Conservation (phyloP, 2,888 invertebrate genomes). For the Aelia acuminata region DNA sequence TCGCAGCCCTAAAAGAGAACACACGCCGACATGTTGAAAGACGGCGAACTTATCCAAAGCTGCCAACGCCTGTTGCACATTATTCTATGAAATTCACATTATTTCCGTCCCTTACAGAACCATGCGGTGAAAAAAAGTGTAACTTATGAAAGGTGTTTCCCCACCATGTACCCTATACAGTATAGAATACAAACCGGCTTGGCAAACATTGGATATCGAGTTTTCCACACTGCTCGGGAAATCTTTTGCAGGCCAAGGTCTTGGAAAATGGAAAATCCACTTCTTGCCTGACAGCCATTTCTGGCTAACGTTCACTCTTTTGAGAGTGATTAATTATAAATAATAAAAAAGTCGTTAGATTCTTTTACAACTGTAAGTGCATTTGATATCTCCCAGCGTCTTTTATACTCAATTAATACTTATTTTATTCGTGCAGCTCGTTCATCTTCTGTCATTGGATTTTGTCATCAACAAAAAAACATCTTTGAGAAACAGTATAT, state of each 20-base stretch:
- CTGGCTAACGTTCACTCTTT: not conserved
- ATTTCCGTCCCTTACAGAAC: not conserved
- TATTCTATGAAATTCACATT: slow-evolving; percentile 40
- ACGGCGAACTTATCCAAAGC: too few species aligned
- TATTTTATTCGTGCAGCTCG: too few species aligned
- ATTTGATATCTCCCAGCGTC: too few species aligned
- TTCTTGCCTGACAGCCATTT: not conserved
- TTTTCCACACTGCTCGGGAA: slow-evolving; percentile 4
- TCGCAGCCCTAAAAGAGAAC: too few species aligned
- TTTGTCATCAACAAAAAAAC: too few species aligned
- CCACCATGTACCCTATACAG: not conserved
- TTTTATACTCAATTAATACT: too few species aligned
- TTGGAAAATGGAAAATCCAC: not conserved
- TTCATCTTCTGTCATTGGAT: too few species aligned
- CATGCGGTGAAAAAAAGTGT: not conserved
- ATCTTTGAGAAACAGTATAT: too few species aligned
- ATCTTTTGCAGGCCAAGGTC: not conserved
- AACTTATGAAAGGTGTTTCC: not conserved
- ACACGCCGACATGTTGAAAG: too few species aligned
- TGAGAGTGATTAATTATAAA: not conserved
- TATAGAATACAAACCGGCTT: not conserved
- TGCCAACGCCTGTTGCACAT: not conserved
- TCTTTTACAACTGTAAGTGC: too few species aligned
- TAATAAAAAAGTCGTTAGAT: too few species aligned
- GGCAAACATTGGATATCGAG: not conserved